Percentiles rank a stretch among this genome's conserved stretches.
phyloP scores from a whole-genome alignment of 2,797 vertebrate species.

The Scleropages formosus region DNA sequence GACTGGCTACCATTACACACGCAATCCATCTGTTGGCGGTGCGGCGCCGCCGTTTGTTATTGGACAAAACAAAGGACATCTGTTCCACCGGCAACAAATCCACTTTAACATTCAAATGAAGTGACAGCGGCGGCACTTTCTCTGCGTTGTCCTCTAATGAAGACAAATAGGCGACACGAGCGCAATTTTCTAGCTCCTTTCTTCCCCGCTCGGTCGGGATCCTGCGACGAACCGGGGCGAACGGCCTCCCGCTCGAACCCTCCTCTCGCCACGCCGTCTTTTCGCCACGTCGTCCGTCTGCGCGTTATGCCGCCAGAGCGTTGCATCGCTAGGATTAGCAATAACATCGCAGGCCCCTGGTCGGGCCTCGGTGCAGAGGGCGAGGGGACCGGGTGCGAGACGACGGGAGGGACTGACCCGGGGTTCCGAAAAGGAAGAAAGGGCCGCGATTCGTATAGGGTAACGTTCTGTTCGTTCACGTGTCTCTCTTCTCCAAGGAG shows the following conservation, averaged over 20 bases:
- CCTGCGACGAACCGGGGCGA: neutral
- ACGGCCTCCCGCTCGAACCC: too few relatives aligned
- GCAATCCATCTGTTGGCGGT: too few relatives aligned
- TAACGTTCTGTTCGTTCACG: too few relatives aligned
- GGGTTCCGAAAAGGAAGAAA: too few relatives aligned
- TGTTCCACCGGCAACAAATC: slow-evolving; percentile 62
- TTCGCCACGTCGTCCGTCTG: slow-evolving; percentile 52
- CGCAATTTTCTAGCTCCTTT: slow-evolving; percentile 30
- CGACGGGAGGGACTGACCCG: too few relatives aligned
- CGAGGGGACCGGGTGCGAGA: too few relatives aligned
- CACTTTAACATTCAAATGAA: slow-evolving; percentile 57
- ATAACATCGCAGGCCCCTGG: too few relatives aligned
- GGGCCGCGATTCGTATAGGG: too few relatives aligned
- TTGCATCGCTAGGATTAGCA: slow-evolving; percentile 66
- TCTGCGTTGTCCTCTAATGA: slow-evolving; percentile 59
- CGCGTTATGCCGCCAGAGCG: slow-evolving; percentile 57
- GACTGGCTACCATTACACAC: too few relatives aligned
- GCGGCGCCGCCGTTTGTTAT: slow-evolving; percentile 46
- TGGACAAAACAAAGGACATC: slow-evolving; percentile 65
- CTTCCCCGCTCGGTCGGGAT: neutral
- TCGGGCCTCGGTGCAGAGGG: too few relatives aligned
- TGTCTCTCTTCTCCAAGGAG: too few relatives aligned
- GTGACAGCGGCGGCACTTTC: slow-evolving; percentile 42
- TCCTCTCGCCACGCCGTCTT: too few relatives aligned
- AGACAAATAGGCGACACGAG: slow-evolving; percentile 60